These are phyloP conservation scores for Plagodis pulveraria DNA, from an alignment of 2,888 invertebrate genomes.

Conservation along the genomic window DNA sequence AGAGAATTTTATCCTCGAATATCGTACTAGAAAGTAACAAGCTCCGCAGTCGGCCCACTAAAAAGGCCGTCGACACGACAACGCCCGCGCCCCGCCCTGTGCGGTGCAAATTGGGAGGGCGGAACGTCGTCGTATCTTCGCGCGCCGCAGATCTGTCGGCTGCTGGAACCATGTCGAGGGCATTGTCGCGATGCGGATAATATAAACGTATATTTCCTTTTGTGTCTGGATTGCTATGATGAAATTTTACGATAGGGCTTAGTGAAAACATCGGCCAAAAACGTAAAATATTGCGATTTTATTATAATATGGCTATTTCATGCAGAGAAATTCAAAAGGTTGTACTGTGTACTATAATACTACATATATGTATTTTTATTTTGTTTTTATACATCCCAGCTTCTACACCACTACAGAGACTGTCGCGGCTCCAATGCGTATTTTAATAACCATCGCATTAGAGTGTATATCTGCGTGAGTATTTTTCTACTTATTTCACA, in stretches of 20 bases:
- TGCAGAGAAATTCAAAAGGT: slow-evolving; percentile 5
- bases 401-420: too few species aligned
- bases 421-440: too few species aligned
- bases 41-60: slow-evolving; percentile 43
- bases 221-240: slow-evolving; percentile 44
- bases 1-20: slow-evolving; percentile 34
- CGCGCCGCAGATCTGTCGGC: slow-evolving; percentile 38
- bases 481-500: too few species aligned
- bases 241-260: slow-evolving; percentile 45
- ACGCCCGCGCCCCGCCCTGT: slow-evolving; percentile 45
- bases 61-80: slow-evolving; percentile 59
- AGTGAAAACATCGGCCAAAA: slow-evolving; percentile 27
- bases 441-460: too few species aligned
- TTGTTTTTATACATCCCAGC: too few species aligned
- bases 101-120: slow-evolving; percentile 53
- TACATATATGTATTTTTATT: too few species aligned
- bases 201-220: slow-evolving; percentile 48
- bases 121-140: slow-evolving; percentile 33
- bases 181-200: slow-evolving; percentile 43
- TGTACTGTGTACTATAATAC: too few species aligned
- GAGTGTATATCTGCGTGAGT: too few species aligned
- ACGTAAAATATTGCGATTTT: slow-evolving; percentile 14
- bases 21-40: slow-evolving; percentile 33
- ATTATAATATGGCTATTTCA: not conserved
- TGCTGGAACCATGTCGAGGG: slow-evolving; percentile 37